Base-by-base conservation (phyloP, 2,113 vertebrate genomes). In the Daphoenositta chrysoptera region DNA sequence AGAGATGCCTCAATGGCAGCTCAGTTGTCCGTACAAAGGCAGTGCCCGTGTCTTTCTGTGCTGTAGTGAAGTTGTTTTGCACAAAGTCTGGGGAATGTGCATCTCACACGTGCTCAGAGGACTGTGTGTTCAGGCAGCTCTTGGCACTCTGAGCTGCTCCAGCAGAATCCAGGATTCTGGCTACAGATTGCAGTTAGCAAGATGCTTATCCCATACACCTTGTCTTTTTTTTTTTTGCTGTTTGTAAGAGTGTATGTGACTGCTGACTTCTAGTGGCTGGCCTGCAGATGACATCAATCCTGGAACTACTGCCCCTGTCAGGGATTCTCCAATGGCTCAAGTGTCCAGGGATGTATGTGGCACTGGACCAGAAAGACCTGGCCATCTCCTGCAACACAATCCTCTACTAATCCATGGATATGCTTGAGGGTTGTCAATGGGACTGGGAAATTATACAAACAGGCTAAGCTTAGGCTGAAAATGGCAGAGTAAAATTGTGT, bases 21-120 rank as follows among this genome's bases (percentile, higher is more conserved):
- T 71, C 37, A 37, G 72, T 18, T 64, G 39, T 48, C 61, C 35
- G 48, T 26, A 44, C 35, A 40, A 31, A 31, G 64, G 53, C 33
- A 22, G 1, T 2, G 31, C 27, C 51, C 12, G 1, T 0, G 1
- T 66, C 51, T 31, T 72, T 44, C 0, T 22, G 0, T 2, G 11
- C 60, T 56, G 50, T 37, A 9, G 21, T 9, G 22, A 48, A 13
- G 20, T 6, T 51, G 11, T 50, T 39, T 7, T 9, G 11, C 21
- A 13, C 4, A 14, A 64, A 44, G 24, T 24, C 28, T n/a, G 58
- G 39, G n/a, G 14, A 40, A 50, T 23, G 7, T 1, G 0, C 17
- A 11, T 20, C 54, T 68, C 24, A 11, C 10, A 9, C 2, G 0
- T 12, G 31, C 26, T 33, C 7, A 23, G 27, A 48, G 23, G 9